phyloP scores from a whole-genome alignment of 2,888 invertebrate genomes.

The Odiellus spinosus region DNA sequence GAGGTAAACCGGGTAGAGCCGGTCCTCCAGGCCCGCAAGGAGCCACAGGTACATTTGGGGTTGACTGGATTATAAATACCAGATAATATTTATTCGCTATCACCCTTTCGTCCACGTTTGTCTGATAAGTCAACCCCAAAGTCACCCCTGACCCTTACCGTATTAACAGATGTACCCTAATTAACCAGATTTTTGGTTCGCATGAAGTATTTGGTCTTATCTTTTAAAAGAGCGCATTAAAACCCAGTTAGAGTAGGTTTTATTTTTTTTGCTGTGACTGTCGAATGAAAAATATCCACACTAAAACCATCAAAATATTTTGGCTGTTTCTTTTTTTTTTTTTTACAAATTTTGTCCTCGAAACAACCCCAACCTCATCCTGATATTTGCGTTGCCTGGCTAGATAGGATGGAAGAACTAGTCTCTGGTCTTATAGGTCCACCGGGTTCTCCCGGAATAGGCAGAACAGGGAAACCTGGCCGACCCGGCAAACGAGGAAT shows the following conservation, averaged over 20 bases:
- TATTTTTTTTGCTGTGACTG: background rate
- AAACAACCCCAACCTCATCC: too few relatives aligned
- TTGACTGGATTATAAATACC: background rate
- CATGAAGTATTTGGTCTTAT: too few relatives aligned
- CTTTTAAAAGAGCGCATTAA: too few relatives aligned
- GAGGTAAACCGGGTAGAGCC: slow-evolving; percentile 31
- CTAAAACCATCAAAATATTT: background rate
- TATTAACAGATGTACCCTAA: too few relatives aligned
- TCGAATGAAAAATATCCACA: background rate
- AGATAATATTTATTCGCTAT: background rate
- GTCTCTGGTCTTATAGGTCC: slow-evolving; percentile 44
- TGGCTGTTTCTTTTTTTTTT: background rate
- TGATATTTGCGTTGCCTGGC: slow-evolving; percentile 6
- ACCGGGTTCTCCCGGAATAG: slow-evolving; percentile 49
- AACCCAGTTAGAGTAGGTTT: too few relatives aligned
- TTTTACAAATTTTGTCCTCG: background rate
- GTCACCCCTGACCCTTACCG: background rate
- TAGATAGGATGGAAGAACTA: slow-evolving; percentile 59
- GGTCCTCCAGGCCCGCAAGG: slow-evolving; percentile 22
- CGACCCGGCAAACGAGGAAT: slow-evolving; percentile 36
- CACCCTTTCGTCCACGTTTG: background rate
- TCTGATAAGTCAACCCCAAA: background rate
- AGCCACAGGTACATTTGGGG: slow-evolving; percentile 11
- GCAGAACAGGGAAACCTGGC: slow-evolving; percentile 49
- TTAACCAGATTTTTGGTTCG: too few relatives aligned